These are phyloP conservation scores for Pandemis cinnamomeana DNA, from an alignment of 2,888 invertebrate genomes.

Conservation along the genomic window DNA sequence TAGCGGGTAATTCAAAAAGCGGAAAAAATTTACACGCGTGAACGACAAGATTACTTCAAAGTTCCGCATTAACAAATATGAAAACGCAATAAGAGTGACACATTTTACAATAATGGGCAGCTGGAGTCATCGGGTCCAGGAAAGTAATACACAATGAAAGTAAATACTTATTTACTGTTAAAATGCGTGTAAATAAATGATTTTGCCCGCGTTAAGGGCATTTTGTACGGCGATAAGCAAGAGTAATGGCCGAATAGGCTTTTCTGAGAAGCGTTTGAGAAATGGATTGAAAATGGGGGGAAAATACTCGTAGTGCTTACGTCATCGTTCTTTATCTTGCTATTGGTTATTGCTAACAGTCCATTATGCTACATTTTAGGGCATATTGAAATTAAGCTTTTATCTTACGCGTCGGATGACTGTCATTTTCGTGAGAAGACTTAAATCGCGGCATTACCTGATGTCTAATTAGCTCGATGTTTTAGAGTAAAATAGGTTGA, in stretches of 20 bases:
- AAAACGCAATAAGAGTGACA: not conserved
- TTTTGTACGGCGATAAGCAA: slow-evolving; percentile 46
- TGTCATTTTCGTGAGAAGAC: too few species aligned
- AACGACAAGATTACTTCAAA: not conserved
- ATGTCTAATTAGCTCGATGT: too few species aligned
- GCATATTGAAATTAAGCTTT: too few species aligned
- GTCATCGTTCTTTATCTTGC: slow-evolving; percentile 40
- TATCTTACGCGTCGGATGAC: too few species aligned
- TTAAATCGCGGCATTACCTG: too few species aligned
- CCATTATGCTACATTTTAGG: not conserved
- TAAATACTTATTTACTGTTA: slow-evolving; percentile 22
- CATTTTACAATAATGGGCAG: slow-evolving; percentile 15
- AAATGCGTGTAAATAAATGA: slow-evolving; percentile 42
- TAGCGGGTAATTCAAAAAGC: slow-evolving; percentile 6
- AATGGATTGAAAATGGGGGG: slow-evolving; percentile 42
- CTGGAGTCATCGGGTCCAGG: slow-evolving; percentile 13
- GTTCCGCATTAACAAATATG: not conserved
- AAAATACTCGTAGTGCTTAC: slow-evolving; percentile 26
- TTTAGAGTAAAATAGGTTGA: too few species aligned
- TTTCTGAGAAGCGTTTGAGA: slow-evolving; percentile 38
- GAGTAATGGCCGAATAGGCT: slow-evolving; percentile 44
- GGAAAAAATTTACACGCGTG: slow-evolving; percentile 1
- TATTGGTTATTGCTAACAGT: slow-evolving; percentile 18
- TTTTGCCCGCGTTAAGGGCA: slow-evolving; percentile 43
- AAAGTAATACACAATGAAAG: slow-evolving; percentile 9